Evolutionary conservation across 1,140 invertebrate genomes (phyloP).

Genomic region (Conus ventricosus): DNA sequence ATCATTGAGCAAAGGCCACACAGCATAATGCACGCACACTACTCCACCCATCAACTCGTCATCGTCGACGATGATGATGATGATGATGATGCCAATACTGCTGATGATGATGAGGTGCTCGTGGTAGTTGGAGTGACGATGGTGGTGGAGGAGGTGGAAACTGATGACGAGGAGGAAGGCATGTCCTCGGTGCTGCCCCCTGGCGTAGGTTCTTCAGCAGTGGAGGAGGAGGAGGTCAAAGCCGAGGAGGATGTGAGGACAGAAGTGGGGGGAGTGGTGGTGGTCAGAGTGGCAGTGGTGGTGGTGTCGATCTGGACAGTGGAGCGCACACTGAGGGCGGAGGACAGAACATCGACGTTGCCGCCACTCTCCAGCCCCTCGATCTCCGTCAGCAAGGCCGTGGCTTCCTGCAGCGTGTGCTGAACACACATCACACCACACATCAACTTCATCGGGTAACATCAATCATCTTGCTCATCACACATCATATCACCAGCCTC

Average conservation of each 20-base stretch:
- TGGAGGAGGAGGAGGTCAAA: neutral
- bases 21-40: neutral
- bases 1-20: too few species aligned
- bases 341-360: conserved; percentile 58
- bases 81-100: neutral
- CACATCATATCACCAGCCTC: neutral
- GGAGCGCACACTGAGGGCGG: conserved; percentile 2
- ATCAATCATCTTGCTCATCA: neutral
- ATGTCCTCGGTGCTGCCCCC: neutral
- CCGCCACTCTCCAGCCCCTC: conserved; percentile 67
- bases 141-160: neutral
- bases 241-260: neutral
- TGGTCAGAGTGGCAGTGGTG: conserved; percentile 9
- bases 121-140: neutral
- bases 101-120: neutral
- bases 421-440: conserved; percentile 41
- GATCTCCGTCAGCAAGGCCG: conserved; percentile 74
- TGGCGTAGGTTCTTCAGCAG: neutral
- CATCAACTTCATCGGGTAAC: neutral
- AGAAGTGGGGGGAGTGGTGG: neutral
- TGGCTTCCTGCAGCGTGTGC: conserved; percentile 75
- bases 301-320: conserved; percentile 40
- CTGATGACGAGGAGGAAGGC: neutral
- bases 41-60: neutral
- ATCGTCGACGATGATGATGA: neutral